Base-by-base conservation (phyloP, 92 coral and sea anemone genomes). In the Plumapathes pennacea region DNA sequence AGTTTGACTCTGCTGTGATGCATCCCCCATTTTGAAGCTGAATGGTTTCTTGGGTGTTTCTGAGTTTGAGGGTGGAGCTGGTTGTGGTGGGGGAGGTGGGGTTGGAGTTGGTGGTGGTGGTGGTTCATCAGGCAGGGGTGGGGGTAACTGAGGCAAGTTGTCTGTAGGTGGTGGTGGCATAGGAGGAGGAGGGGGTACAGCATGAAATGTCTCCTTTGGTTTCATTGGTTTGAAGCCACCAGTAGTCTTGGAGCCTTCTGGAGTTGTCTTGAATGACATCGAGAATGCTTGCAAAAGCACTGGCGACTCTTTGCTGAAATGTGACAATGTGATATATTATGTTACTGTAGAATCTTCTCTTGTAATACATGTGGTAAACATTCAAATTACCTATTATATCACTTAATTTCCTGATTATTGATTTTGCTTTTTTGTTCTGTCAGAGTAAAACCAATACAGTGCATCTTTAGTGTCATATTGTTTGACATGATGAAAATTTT, bases 61-160 rank as follows among this genome's bases (percentile, higher is more conserved):
- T 14, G 57, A 43, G 34, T 61, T 62, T 32, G 45, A 38, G 20
- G 74, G 26, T 43, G 81, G 83, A 10, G 76, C 82, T 33, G 83
- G 82, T 12, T 85, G 97, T 51, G 86, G 84, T n/a, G 86, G 83
- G 25, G 80, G 78, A 19, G 51, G 62, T 10, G 90, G 90, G n/a
- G 78, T 77, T 45, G 67, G 62, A 13, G 97, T 95, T 43, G 82
- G 94, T 30, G 89, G 91, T 21, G 88, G 81, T 24, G 88, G 60
- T 19, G 84, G 84, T 37, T 78, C 84, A 34, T 54, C 77, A 7
- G 97, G 88, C 3, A 84, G 84, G 33, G 88, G 90, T 45, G 72
- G 57, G n/a, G 71, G 53, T 4, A 71, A 71, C 21, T 30, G 40
- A 14, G 72, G 59, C 4, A 72, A 64, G 10, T 44, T 33, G 38